Evolutionary conservation across 2,797 vertebrate genomes (phyloP).

Genomic region (Darevskia nairensis): DNA sequence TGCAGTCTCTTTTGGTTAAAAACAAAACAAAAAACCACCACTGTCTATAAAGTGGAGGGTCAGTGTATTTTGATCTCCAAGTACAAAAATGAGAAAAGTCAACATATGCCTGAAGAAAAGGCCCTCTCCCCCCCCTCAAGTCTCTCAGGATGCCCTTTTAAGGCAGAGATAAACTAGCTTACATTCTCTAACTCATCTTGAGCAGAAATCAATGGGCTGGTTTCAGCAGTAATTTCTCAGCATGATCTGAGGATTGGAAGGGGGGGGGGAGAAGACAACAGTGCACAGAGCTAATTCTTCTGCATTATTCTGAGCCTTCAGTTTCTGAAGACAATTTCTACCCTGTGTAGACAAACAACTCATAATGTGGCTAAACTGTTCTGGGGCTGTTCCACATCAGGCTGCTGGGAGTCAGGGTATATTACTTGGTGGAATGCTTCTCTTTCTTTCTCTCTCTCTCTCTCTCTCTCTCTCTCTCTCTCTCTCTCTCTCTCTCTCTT

Average conservation of each 20-base stretch:
- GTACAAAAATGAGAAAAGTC: background rate
- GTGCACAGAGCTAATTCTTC: background rate
- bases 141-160: background rate
- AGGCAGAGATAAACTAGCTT: background rate
- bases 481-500: background rate
- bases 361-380: background rate
- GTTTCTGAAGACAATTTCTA: background rate
- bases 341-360: background rate
- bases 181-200: background rate
- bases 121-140: background rate
- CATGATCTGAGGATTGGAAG: background rate
- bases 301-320: background rate
- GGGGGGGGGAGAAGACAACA: background rate
- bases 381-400: background rate
- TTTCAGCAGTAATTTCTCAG: background rate
- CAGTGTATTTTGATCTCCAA: background rate
- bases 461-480: no score
- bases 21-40: background rate
- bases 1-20: no score
- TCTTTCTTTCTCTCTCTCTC: background rate
- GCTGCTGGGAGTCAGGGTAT: no score
- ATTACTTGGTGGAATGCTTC: background rate
- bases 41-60: background rate
- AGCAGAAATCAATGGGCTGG: constrained; percentile 13
- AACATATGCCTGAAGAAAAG: background rate